A percentile compares a stretch with the other conserved stretches of the same genome.
Evolutionary conservation across 2,113 vertebrate species (phyloP).

Genomic region (Serranochromis macrocephalus): DNA sequence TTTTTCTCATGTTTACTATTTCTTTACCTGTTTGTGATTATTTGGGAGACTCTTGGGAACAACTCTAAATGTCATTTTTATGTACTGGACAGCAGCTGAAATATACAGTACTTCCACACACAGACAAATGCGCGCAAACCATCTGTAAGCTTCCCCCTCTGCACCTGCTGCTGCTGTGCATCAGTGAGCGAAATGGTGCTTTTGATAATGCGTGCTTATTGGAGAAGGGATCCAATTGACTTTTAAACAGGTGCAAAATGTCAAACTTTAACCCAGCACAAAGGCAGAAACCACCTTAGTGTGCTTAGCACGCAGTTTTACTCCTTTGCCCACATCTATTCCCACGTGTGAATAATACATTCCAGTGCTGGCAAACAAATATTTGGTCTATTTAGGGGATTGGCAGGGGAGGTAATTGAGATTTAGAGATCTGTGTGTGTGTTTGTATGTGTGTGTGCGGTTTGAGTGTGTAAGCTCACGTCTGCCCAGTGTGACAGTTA

Average conservation of each 20-base stretch:
- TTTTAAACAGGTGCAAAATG: constrained; percentile 58
- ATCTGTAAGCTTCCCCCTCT: neutral
- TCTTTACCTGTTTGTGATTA: neutral
- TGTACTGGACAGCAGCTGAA: neutral
- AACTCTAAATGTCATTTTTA: constrained; percentile 21
- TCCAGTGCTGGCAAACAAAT: constrained; percentile 24
- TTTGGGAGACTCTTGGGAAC: neutral
- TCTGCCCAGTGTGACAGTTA: constrained; percentile 21
- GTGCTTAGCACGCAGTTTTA: neutral
- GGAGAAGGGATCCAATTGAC: constrained; percentile 34
- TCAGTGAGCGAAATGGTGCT: constrained; percentile 23
- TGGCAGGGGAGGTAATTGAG: constrained; percentile 42
- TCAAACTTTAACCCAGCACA: constrained; percentile 22
- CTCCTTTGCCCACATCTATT: neutral
- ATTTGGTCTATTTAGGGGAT: constrained; percentile 11
- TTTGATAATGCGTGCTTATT: constrained; percentile 43
- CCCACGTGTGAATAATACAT: constrained; percentile 31
- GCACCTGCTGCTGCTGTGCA: constrained; percentile 17
- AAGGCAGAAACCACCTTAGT: neutral
- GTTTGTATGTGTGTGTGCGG: neutral
- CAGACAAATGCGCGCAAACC: neutral
- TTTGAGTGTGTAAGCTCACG: neutral
- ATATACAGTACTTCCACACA: neutral
- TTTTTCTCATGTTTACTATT: neutral
- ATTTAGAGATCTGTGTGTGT: constrained; percentile 16